Percentiles rank a stretch among this genome's conserved stretches.
Conservation (phyloP, 2,888 invertebrate species). For the Nebria brevicollis region DNA sequence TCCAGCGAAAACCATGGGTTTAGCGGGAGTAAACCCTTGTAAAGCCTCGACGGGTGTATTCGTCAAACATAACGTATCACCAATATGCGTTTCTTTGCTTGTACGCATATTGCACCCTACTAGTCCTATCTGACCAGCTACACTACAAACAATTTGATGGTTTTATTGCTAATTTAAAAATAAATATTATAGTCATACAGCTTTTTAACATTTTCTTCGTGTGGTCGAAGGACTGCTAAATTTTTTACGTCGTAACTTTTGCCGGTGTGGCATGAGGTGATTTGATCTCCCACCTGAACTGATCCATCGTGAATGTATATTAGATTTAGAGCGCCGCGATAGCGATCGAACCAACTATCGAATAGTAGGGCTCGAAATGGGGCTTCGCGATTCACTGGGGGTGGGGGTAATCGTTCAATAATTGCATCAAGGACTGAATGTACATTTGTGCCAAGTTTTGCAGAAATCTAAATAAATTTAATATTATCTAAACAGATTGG, state of each 20-base stretch:
- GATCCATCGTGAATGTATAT: constrained; percentile 82
- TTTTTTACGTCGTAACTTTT: constrained; percentile 83
- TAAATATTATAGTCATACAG: constrained; percentile 65
- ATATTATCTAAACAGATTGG: neutral
- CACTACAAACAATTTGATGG: constrained; percentile 58
- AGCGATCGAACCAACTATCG: constrained; percentile 94
- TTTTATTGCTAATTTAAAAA: neutral
- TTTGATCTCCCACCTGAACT: constrained; percentile 77
- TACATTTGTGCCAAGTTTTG: constrained; percentile 90
- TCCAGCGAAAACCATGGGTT: constrained; percentile 88
- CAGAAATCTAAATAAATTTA: constrained; percentile 73
- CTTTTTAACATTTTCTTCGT: constrained; percentile 71
- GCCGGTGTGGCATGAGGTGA: constrained; percentile 76
- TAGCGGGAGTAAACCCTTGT: constrained; percentile 73
- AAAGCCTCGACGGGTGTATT: constrained; percentile 68
- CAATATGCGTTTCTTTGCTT: constrained; percentile 77
- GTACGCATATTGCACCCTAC: constrained; percentile 83
- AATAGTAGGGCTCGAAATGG: constrained; percentile 86
- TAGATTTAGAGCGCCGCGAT: constrained; percentile 82
- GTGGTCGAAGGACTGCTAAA: constrained; percentile 83
- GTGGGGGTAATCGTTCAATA: constrained; percentile 81
- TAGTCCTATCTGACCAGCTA: constrained; percentile 94
- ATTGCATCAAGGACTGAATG: constrained; percentile 80
- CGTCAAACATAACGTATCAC: constrained; percentile 77
- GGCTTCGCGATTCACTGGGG: constrained; percentile 68